Conservation (phyloP, 2,888 invertebrate genomes). For the Elmis aenea region DNA sequence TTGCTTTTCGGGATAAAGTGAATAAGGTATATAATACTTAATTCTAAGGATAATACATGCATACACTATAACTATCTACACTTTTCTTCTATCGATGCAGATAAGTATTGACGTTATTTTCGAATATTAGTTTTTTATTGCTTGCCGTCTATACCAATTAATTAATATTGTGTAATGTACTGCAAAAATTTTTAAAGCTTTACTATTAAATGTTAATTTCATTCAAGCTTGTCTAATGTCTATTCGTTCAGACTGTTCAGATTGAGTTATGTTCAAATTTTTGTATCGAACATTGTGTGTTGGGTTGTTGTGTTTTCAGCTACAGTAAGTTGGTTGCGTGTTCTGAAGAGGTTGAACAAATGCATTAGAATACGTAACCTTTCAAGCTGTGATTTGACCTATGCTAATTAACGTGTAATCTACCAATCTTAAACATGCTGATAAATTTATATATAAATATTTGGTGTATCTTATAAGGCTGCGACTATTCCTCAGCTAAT, state of each 20-base stretch:
- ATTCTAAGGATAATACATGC: conserved; percentile 40
- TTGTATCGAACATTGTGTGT: too few relatives aligned
- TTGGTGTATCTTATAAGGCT: conserved; percentile 42
- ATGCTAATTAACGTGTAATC: conserved; percentile 28
- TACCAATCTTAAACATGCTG: conserved; percentile 27
- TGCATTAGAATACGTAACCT: conserved; percentile 24
- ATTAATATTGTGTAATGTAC: conserved; percentile 17
- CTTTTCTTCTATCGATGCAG: conserved; percentile 31
- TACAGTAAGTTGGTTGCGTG: conserved; percentile 14
- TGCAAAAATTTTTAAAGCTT: conserved; percentile 24
- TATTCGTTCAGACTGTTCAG: conserved; percentile 19
- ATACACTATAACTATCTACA: conserved; percentile 42
- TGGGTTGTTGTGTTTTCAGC: too few relatives aligned
- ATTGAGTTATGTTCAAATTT: too few relatives aligned
- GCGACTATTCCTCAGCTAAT: conserved; percentile 34
- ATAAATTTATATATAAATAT: conserved; percentile 28
- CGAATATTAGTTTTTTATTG: conserved; percentile 12
- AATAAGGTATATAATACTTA: conserved; percentile 36
- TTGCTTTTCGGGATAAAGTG: conserved; percentile 45
- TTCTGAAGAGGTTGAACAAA: conserved; percentile 25
- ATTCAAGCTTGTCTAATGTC: conserved; percentile 20
- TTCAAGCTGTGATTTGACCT: conserved; percentile 25
- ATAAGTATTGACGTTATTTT: conserved; percentile 26
- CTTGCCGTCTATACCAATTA: conserved; percentile 37
- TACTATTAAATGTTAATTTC: conserved; percentile 23